These are phyloP conservation scores for Drosophila formosana DNA, from an alignment of 2,888 invertebrate species.

Conservation along the genomic window DNA sequence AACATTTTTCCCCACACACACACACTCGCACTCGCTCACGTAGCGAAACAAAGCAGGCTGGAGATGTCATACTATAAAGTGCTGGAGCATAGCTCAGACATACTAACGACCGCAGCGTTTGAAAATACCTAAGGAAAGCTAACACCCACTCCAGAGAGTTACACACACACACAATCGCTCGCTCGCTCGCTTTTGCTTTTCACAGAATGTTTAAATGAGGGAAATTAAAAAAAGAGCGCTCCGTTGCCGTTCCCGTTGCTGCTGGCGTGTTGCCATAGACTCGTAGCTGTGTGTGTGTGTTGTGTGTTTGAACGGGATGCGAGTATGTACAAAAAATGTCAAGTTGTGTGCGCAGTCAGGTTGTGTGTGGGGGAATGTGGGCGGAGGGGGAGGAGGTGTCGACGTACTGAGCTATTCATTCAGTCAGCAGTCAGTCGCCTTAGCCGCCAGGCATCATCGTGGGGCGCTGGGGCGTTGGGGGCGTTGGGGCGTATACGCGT, in stretches of 20 bases:
- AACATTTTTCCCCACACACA: constrained; percentile 61
- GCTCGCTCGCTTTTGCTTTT: constrained; percentile 41
- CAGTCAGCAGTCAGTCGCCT: constrained; percentile 29
- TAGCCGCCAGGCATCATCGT: constrained; percentile 6
- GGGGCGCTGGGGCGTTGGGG: constrained; percentile 11
- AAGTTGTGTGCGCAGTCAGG: constrained; percentile 59
- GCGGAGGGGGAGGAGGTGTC: background rate
- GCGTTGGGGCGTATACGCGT: constrained; percentile 67
- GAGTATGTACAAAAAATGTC: constrained; percentile 71
- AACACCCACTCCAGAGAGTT: constrained; percentile 33
- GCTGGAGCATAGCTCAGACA: constrained; percentile 38
- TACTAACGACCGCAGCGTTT: constrained; percentile 35
- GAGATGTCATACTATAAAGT: constrained; percentile 58
- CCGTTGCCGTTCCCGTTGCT: constrained; percentile 23
- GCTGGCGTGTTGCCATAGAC: background rate
- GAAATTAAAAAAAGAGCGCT: constrained; percentile 65
- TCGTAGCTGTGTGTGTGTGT: constrained; percentile 8
- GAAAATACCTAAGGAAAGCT: constrained; percentile 42
- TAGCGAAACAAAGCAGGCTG: constrained; percentile 23
- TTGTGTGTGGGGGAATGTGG: constrained; percentile 1
- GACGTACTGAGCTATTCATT: constrained; percentile 22
- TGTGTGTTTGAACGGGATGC: constrained; percentile 14
- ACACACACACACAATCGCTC: constrained; percentile 7
- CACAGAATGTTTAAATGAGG: constrained; percentile 70
- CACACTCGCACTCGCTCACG: constrained; percentile 2